Conservation (phyloP, 2,113 vertebrate genomes). For the Oplegnathus fasciatus region DNA sequence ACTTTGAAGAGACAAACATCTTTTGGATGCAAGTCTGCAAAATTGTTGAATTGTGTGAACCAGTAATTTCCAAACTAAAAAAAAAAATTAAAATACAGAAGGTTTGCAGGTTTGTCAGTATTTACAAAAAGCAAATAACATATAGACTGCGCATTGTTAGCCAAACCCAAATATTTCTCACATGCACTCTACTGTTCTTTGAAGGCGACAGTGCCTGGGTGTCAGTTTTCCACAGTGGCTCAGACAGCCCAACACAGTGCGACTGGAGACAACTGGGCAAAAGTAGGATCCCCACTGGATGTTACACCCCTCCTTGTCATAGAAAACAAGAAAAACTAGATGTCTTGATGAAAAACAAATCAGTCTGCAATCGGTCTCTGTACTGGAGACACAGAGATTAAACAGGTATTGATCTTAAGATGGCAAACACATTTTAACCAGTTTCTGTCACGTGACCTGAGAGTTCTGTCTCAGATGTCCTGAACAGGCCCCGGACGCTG, state of each 20-base stretch:
- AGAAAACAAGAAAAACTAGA: background rate
- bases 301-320: background rate
- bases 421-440: background rate
- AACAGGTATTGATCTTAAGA: background rate
- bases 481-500: background rate
- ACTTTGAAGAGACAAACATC: background rate
- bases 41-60: background rate
- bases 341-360: background rate
- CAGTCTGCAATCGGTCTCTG: background rate
- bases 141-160: no score
- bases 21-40: background rate
- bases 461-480: background rate
- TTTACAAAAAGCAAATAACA: background rate
- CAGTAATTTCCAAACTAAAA: background rate
- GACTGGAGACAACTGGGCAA: background rate
- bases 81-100: background rate
- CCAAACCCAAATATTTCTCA: background rate
- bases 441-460: background rate
- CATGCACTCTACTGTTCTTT: background rate
- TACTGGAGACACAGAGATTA: background rate
- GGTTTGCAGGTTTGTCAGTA: background rate
- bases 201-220: background rate
- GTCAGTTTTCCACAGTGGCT: background rate
- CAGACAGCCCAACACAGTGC: background rate
- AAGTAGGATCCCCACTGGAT: background rate